Evolutionary conservation across 2,888 invertebrate species (phyloP).

Genomic region (Teleiodes luculella): DNA sequence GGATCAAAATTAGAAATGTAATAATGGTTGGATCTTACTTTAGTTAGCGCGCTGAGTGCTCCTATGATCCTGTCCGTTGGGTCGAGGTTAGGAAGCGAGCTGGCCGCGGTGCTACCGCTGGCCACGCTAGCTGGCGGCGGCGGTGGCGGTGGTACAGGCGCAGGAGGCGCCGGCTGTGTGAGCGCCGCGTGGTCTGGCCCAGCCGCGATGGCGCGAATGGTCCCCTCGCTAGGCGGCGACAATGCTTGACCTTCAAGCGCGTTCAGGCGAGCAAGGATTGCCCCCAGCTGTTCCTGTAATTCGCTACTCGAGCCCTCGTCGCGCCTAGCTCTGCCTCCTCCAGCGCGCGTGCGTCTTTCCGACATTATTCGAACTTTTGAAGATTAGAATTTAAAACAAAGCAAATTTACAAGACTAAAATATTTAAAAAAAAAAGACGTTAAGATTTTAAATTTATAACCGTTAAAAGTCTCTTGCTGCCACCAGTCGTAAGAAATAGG

Average conservation of each 20-base stretch:
- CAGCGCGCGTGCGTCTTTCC: background rate
- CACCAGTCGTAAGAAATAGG: background rate
- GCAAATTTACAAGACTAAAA: too few species aligned
- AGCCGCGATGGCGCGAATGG: too few species aligned
- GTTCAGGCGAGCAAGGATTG: background rate
- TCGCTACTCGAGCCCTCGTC: background rate
- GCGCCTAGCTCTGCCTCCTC: background rate
- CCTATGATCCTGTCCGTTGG: background rate
- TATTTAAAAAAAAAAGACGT: too few species aligned
- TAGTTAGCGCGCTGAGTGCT: background rate
- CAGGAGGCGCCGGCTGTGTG: too few species aligned
- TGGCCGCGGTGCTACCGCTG: background rate
- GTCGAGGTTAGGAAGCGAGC: background rate
- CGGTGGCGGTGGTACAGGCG: background rate
- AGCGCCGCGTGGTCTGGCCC: too few species aligned
- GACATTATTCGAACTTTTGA: background rate
- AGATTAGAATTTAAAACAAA: background rate
- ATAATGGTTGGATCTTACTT: conserved; percentile 16
- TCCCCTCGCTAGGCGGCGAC: too few species aligned
- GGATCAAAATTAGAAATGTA: conserved; percentile 22
- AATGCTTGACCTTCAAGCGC: background rate
- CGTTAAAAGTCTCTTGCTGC: background rate
- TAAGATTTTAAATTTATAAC: too few species aligned
- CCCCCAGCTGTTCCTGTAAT: background rate
- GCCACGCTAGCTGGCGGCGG: background rate